Conservation (phyloP, 1,140 invertebrate genomes). For the Caenorhabditis brenneri region DNA sequence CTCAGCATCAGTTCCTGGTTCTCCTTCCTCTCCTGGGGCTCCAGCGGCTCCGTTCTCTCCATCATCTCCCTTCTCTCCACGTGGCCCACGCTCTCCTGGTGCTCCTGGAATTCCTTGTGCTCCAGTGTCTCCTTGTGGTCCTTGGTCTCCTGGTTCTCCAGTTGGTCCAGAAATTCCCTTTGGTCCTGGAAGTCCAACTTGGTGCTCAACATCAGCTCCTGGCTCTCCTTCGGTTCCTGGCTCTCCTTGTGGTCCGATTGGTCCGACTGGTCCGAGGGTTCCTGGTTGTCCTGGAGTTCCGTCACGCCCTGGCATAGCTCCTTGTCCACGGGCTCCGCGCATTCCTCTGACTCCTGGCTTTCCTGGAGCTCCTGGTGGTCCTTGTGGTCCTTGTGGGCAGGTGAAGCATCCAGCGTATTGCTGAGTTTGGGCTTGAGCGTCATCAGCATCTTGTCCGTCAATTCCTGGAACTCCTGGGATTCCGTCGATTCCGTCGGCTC, state of each 20-base stretch:
- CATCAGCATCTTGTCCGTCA: constrained; percentile 54
- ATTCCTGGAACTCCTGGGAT: constrained; percentile 55
- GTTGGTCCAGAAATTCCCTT: constrained; percentile 56
- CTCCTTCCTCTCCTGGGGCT: constrained; percentile 42
- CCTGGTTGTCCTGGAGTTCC: constrained; percentile 57
- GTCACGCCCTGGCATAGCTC: constrained; percentile 51
- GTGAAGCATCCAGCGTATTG: constrained; percentile 55
- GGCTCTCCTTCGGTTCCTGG: constrained; percentile 54
- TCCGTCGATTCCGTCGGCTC: constrained; percentile 54
- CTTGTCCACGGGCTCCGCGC: constrained; percentile 56
- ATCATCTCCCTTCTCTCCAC: constrained; percentile 48
- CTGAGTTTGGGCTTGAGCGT: constrained; percentile 50
- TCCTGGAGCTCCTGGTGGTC: constrained; percentile 52
- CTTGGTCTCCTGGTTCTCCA: constrained; percentile 54
- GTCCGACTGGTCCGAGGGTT: constrained; percentile 53
- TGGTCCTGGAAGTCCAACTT: constrained; percentile 56
- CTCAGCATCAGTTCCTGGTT: constrained; percentile 58
- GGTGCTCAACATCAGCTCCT: constrained; percentile 52
- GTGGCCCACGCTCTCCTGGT: constrained; percentile 38
- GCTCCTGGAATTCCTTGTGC: constrained; percentile 39
- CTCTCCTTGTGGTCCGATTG: constrained; percentile 55
- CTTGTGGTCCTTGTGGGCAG: constrained; percentile 55
- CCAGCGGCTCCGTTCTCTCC: constrained; percentile 44
- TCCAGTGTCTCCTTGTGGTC: constrained; percentile 51
- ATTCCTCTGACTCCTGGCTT: constrained; percentile 54